Percentiles rank a stretch among this genome's conserved stretches.
phyloP scores from a whole-genome alignment of 2,113 vertebrate species.

The Platichthys flesus region DNA sequence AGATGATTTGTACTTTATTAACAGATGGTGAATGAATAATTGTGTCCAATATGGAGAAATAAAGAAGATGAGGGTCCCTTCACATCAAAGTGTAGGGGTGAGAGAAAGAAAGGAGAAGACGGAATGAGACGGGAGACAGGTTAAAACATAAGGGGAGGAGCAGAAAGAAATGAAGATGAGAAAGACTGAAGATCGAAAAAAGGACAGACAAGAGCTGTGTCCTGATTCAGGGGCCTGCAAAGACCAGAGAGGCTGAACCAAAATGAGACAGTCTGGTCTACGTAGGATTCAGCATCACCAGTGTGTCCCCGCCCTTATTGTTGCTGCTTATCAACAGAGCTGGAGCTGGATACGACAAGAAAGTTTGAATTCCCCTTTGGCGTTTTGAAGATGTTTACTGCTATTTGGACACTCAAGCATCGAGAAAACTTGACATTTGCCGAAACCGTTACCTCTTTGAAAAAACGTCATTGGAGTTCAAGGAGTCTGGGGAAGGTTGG shows the following conservation, averaged over 20 bases:
- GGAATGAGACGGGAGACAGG: too few species aligned
- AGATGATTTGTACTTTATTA: too few species aligned
- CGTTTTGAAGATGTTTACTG: neutral
- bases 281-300: neutral
- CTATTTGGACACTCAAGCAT: too few species aligned
- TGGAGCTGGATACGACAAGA: neutral
- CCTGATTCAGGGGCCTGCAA: neutral
- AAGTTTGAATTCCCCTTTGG: neutral
- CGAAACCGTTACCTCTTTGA: too few species aligned
- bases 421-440: too few species aligned
- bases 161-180: neutral
- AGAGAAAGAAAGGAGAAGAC: neutral
- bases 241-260: neutral
- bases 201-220: neutral
- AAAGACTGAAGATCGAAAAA: neutral
- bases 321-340: neutral
- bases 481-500: too few species aligned
- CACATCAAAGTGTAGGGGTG: too few species aligned
- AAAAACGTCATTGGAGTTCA: too few species aligned
- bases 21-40: too few species aligned
- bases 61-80: neutral
- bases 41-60: neutral
- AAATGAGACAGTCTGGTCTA: neutral
- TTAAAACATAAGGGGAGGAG: too few species aligned
- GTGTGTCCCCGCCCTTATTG: neutral